phyloP scores from a whole-genome alignment of 1,140 invertebrate species.

The Physella acuta region DNA sequence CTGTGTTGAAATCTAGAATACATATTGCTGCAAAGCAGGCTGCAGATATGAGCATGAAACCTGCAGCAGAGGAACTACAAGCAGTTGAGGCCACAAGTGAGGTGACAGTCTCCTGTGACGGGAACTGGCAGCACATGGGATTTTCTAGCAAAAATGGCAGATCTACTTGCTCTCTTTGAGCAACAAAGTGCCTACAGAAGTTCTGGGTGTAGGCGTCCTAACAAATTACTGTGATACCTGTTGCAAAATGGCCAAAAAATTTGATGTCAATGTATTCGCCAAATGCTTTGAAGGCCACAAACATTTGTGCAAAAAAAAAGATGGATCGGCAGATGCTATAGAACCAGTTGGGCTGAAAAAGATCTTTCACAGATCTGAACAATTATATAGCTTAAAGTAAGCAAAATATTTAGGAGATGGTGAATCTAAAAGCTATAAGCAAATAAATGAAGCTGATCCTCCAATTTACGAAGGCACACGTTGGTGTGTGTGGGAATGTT shows the following conservation, averaged over 20 bases:
- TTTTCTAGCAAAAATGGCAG: slow-evolving; percentile 22
- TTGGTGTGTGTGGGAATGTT: slow-evolving; percentile 17
- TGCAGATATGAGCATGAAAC: background rate
- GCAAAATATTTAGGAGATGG: slow-evolving; percentile 20
- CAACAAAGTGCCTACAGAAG: slow-evolving; percentile 1
- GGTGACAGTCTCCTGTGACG: slow-evolving; percentile 11
- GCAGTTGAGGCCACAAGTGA: background rate
- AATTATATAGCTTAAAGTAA: slow-evolving; percentile 7
- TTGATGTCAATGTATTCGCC: background rate
- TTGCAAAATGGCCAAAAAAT: background rate
- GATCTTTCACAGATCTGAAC: slow-evolving; percentile 18
- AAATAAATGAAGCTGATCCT: slow-evolving; percentile 16
- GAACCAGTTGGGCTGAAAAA: slow-evolving; percentile 16
- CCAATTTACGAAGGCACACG: slow-evolving; percentile 9
- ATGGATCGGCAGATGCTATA: slow-evolving; percentile 14
- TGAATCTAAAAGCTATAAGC: slow-evolving; percentile 22
- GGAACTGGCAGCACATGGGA: slow-evolving; percentile 12
- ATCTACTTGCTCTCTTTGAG: slow-evolving; percentile 1
- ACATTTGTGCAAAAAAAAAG: slow-evolving; percentile 1
- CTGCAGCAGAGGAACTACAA: slow-evolving; percentile 5
- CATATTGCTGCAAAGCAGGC: background rate
- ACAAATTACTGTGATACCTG: slow-evolving; percentile 10
- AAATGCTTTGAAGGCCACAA: background rate
- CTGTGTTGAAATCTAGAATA: background rate
- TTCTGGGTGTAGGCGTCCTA: background rate